phyloP scores from a whole-genome alignment of 1,140 invertebrate genomes.

The Coenobita brevimanus region DNA sequence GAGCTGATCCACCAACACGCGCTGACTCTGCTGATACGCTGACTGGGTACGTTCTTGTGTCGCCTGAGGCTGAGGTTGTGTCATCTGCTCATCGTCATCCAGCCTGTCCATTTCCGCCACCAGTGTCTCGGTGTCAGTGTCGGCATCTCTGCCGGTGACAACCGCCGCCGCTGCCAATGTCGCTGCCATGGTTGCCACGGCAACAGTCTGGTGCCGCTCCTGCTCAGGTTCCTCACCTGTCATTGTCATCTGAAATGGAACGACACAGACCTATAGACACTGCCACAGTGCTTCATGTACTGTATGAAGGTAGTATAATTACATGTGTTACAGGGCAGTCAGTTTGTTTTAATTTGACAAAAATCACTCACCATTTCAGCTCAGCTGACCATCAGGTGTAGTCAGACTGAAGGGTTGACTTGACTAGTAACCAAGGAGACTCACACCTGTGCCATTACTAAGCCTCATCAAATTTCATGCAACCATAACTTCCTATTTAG shows the following conservation, averaged over 20 bases:
- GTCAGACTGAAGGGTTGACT: too few relatives aligned
- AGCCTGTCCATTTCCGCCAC: background rate
- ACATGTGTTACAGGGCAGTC: too few relatives aligned
- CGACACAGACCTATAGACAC: background rate
- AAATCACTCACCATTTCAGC: too few relatives aligned
- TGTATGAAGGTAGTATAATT: too few relatives aligned
- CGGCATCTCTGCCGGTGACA: too few relatives aligned
- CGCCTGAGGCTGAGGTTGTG: background rate
- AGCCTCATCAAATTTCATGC: too few relatives aligned
- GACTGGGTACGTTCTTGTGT: background rate
- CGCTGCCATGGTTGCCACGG: background rate
- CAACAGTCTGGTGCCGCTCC: background rate
- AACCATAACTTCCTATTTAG: too few relatives aligned
- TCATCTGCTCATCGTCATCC: slow-evolving; percentile 16
- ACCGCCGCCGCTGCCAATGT: background rate
- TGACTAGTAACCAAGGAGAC: too few relatives aligned
- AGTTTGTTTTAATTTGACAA: too few relatives aligned
- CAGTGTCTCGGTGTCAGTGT: background rate
- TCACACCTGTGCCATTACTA: too few relatives aligned
- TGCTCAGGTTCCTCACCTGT: slow-evolving; percentile 29
- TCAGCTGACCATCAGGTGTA: too few relatives aligned
- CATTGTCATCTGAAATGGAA: slow-evolving; percentile 42
- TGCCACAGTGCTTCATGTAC: too few relatives aligned
- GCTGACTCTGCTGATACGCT: background rate
- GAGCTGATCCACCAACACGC: slow-evolving; percentile 35